These are phyloP conservation scores for Amiota minor DNA, from an alignment of 2,888 invertebrate species.

Conservation along the genomic window DNA sequence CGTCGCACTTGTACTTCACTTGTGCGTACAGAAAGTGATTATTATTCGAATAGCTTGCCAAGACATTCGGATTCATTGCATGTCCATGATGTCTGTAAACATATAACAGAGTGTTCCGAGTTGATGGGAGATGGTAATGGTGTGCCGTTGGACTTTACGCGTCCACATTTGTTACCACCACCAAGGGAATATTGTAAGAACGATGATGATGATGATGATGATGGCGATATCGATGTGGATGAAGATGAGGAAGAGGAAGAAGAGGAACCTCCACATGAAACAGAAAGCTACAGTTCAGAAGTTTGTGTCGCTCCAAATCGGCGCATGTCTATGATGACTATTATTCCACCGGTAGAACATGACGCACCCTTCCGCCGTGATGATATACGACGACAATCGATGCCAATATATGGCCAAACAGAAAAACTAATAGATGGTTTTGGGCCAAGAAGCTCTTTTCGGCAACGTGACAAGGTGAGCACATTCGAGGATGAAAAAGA, in stretches of 20 bases:
- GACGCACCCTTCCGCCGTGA: constrained; percentile 64
- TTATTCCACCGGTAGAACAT: constrained; percentile 39
- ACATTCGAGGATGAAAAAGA: constrained; percentile 78
- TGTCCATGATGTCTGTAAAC: constrained; percentile 69
- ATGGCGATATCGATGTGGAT: constrained; percentile 65
- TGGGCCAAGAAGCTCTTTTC: constrained; percentile 58
- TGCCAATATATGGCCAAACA: constrained; percentile 66
- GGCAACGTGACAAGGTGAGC: constrained; percentile 57
- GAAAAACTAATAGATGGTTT: constrained; percentile 66
- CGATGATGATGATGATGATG: constrained; percentile 67
- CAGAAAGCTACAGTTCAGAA: constrained; percentile 60
- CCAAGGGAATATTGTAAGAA: constrained; percentile 64
- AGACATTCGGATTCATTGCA: constrained; percentile 66
- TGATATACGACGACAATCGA: constrained; percentile 66
- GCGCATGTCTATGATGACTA: constrained; percentile 63
- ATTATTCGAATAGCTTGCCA: constrained; percentile 71
- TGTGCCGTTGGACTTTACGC: constrained; percentile 61
- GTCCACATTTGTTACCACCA: constrained; percentile 59
- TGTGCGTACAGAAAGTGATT: constrained; percentile 67
- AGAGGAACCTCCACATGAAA: constrained; percentile 49
- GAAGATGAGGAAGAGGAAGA: constrained; percentile 54
- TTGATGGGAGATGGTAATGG: constrained; percentile 63
- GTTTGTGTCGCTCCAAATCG: constrained; percentile 53
- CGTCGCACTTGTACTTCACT: constrained; percentile 71
- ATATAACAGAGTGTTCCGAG: constrained; percentile 72